Evolutionary conservation across 2,113 vertebrate species (phyloP).

Genomic region (Eptatretus burgeri): DNA sequence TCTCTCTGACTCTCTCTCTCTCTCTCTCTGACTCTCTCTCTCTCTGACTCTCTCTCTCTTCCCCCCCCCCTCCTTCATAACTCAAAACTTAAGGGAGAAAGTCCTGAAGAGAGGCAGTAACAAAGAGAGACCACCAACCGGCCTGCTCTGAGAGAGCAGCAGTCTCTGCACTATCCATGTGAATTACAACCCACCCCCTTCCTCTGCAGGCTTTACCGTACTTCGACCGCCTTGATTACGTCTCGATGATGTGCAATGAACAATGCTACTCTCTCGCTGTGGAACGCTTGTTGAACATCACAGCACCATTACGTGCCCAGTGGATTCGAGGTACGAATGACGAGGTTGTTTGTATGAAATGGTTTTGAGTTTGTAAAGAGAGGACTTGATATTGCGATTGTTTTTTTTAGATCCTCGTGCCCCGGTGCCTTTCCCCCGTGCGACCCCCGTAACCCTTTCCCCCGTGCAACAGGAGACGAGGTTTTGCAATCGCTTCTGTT

Average conservation of each 20-base stretch:
- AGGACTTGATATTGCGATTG: too few relatives aligned
- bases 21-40: neutral
- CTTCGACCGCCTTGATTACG: constrained; percentile 74
- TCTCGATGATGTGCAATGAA: constrained; percentile 96
- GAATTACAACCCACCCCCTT: neutral
- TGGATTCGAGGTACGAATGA: constrained; percentile 58
- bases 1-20: neutral
- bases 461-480: too few relatives aligned
- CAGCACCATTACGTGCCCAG: constrained; percentile 35
- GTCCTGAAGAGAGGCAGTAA: too few relatives aligned
- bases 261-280: constrained; percentile 61
- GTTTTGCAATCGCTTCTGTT: too few relatives aligned
- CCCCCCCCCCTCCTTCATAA: neutral
- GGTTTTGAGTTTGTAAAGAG: neutral
- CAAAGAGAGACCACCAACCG: too few relatives aligned
- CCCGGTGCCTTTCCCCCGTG: too few relatives aligned
- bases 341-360: neutral
- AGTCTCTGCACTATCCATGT: too few relatives aligned
- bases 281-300: constrained; percentile 70
- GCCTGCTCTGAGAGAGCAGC: too few relatives aligned
- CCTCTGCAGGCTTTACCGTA: constrained; percentile 44
- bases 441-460: too few relatives aligned
- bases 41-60: neutral
- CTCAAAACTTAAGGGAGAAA: too few relatives aligned
- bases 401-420: too few relatives aligned